phyloP scores from a whole-genome alignment of 2,888 invertebrate genomes.

The Phengaris arion region DNA sequence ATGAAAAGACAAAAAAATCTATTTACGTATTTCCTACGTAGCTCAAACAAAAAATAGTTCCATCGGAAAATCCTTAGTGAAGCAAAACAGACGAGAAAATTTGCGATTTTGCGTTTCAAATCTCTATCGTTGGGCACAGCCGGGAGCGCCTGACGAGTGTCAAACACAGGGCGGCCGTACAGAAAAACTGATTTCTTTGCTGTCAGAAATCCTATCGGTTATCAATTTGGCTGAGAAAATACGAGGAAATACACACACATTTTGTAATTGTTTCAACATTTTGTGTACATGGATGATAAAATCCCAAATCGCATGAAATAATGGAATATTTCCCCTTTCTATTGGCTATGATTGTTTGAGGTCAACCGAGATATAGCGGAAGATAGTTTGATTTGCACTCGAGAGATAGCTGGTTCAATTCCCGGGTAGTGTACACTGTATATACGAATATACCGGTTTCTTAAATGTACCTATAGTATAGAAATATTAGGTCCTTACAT shows the following conservation, averaged over 20 bases:
- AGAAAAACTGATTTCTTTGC: conserved; percentile 26
- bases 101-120: conserved; percentile 9
- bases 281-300: background rate
- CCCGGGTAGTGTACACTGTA: too few species aligned
- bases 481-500: too few species aligned
- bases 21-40: background rate
- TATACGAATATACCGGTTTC: too few species aligned
- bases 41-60: background rate
- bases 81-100: conserved; percentile 2
- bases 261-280: conserved; percentile 1
- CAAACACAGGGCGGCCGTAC: conserved; percentile 16
- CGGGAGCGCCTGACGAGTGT: conserved; percentile 13
- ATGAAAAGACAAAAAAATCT: background rate
- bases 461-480: too few species aligned
- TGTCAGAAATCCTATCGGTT: conserved; percentile 22
- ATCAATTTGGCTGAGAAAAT: conserved; percentile 7
- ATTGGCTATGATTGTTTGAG: too few species aligned
- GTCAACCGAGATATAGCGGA: too few species aligned
- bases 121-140: background rate
- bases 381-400: too few species aligned
- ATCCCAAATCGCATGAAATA: too few species aligned
- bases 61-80: conserved; percentile 1
- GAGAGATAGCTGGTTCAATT: too few species aligned
- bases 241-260: background rate
- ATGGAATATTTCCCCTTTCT: too few species aligned